A percentile compares a stretch with the other conserved stretches of the same genome.
Evolutionary conservation across 2,113 vertebrate genomes (phyloP).

Genomic region (Sorex araneus): DNA sequence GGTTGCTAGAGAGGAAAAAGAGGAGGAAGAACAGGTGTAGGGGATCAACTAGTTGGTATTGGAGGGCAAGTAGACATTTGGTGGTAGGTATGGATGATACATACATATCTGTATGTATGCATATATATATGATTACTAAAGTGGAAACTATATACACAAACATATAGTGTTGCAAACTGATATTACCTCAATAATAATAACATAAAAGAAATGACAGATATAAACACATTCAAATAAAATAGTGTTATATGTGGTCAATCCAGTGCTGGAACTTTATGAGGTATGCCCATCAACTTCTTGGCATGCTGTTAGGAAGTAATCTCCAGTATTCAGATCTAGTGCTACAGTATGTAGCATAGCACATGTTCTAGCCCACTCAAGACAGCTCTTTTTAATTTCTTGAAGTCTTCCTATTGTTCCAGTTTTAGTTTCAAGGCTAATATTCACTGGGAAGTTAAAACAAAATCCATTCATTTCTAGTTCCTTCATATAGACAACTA

Average conservation of each 20-base stretch:
- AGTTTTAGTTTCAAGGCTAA: slow-evolving; percentile 2
- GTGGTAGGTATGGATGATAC: no score
- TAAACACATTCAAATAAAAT: slow-evolving; percentile 48
- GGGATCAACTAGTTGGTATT: no score
- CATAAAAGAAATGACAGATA: slow-evolving; percentile 8
- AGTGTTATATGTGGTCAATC: not conserved
- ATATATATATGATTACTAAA: no score
- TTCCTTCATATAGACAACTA: not conserved
- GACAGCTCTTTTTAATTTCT: not conserved
- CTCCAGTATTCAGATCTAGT: not conserved
- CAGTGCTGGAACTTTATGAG: slow-evolving; percentile 26
- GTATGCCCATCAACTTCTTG: not conserved
- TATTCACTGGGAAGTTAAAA: not conserved
- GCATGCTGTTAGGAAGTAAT: no score
- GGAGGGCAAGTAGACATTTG: no score
- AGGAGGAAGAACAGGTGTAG: no score
- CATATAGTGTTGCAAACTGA: not conserved
- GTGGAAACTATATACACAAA: no score
- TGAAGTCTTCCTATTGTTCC: not conserved
- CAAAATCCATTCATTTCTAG: slow-evolving; percentile 20
- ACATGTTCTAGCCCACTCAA: not conserved
- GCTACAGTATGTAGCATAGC: not conserved
- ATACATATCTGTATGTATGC: no score
- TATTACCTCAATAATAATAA: not conserved
- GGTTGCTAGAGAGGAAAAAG: no score